These are phyloP conservation scores for Nyctalus aviator DNA, from an alignment of 2,797 vertebrate species.

Conservation along the genomic window DNA sequence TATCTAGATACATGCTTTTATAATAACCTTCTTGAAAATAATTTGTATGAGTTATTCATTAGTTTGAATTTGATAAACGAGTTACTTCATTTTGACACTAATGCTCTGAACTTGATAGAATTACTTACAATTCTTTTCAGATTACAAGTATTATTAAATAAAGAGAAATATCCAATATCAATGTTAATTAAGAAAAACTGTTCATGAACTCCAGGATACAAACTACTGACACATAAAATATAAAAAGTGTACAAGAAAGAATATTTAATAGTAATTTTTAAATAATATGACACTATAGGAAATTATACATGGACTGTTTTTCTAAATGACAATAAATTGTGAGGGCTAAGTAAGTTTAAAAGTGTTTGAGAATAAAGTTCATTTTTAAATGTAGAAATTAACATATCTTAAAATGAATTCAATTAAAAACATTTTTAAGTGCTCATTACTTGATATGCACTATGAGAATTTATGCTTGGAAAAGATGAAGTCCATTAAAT, in stretches of 20 bases:
- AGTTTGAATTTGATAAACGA: conserved; percentile 6
- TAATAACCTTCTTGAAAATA: neutral
- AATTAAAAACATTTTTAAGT: conserved; percentile 5
- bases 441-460: neutral
- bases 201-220: neutral
- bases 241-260: neutral
- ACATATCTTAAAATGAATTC: neutral
- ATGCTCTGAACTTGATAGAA: neutral
- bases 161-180: neutral
- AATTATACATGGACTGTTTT: neutral
- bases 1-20: neutral
- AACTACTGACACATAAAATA: neutral
- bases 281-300: neutral
- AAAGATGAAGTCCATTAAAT: conserved; percentile 30
- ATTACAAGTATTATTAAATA: conserved; percentile 25
- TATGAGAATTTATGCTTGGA: neutral
- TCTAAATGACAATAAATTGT: neutral
- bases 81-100: neutral
- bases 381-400: conserved; percentile 29
- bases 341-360: neutral
- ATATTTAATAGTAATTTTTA: conserved; percentile 30
- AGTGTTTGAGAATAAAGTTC: neutral
- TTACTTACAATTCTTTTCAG: neutral
- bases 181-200: neutral
- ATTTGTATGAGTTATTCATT: neutral